Evolutionary conservation across 2,113 vertebrate genomes (phyloP), one percentile per base, ranked within the genome.

Genomic region (Mus spicilegus): DNA sequence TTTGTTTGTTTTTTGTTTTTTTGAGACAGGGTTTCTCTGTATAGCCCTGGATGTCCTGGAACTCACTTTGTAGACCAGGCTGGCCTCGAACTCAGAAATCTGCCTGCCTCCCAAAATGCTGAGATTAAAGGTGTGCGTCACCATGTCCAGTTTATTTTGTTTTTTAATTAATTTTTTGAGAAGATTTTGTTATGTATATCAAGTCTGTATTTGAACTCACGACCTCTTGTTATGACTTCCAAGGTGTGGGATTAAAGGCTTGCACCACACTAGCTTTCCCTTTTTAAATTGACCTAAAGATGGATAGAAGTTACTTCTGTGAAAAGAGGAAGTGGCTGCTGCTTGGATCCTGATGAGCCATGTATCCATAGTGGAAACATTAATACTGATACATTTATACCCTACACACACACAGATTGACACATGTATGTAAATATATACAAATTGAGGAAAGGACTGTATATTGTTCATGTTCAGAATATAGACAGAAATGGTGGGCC

Each of bases 201-300:
- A 16, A 39, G 33, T 20, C 33, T 70, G 11, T 19, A 49, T 69
- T 87, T 69, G 67, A 87, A 56, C 22, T 73, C 51, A 36, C 9
- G 22, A 87, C 12, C 49, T 88, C 20, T 36, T 72, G 2, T 72
- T 39, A 56, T 14, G 56, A 39, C 69, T 54, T 72, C 22, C n/a
- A 26, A n/a, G 72, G 87, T 30, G 2, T 19, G 87, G 33, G 51
- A 56, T 88, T 58, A 28, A 2, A 58, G 67, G 49, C 36, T 8
- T 24, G 2, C 1, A 72, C 6, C 22, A 88, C 36, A 54, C 6
- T 69, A 39, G 12, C 7, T 10, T 51, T 69, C 16, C 92, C 36
- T 94, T 3, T 91, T 94, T 88, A 87, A 87, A 12, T 84, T 49
- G 78, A 89, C 39, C 19, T 78, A 56, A 72, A 58, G 78, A 49